These are phyloP conservation scores for Peribatodes rhomboidaria DNA, from an alignment of 2,888 invertebrate species.

Conservation along the genomic window DNA sequence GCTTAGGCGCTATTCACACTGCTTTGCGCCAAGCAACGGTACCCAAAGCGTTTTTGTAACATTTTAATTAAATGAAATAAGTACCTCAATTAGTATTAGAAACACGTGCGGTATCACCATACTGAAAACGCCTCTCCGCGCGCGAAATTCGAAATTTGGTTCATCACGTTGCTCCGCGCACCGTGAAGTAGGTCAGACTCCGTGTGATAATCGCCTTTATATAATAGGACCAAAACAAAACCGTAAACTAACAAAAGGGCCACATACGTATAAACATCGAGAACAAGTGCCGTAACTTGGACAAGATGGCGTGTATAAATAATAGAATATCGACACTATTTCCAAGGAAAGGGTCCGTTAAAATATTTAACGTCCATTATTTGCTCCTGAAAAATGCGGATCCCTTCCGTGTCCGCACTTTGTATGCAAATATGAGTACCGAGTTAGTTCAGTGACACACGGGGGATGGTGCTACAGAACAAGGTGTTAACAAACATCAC, in stretches of 20 bases:
- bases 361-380: slow-evolving; percentile 73
- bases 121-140: too few relatives aligned
- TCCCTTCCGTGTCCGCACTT: slow-evolving; percentile 70
- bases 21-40: too few relatives aligned
- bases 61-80: too few relatives aligned
- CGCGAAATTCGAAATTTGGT: too few relatives aligned
- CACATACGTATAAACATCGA: slow-evolving; percentile 31
- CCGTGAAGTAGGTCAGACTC: too few relatives aligned
- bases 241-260: slow-evolving; percentile 31
- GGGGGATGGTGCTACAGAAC: slow-evolving; percentile 19
- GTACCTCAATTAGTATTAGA: too few relatives aligned
- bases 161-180: too few relatives aligned
- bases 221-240: slow-evolving; percentile 29
- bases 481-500: background rate
- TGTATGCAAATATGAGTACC: slow-evolving; percentile 69
- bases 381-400: slow-evolving; percentile 68
- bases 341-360: slow-evolving; percentile 65
- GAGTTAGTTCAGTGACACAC: slow-evolving; percentile 49
- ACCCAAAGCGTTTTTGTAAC: too few relatives aligned
- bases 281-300: slow-evolving; percentile 31
- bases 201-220: slow-evolving; percentile 11
- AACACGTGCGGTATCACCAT: too few relatives aligned
- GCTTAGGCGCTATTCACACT: too few relatives aligned
- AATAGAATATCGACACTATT: slow-evolving; percentile 69
- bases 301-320: slow-evolving; percentile 61